Conservation (phyloP, 2,113 vertebrate genomes). For the Brachirus orientalis region DNA sequence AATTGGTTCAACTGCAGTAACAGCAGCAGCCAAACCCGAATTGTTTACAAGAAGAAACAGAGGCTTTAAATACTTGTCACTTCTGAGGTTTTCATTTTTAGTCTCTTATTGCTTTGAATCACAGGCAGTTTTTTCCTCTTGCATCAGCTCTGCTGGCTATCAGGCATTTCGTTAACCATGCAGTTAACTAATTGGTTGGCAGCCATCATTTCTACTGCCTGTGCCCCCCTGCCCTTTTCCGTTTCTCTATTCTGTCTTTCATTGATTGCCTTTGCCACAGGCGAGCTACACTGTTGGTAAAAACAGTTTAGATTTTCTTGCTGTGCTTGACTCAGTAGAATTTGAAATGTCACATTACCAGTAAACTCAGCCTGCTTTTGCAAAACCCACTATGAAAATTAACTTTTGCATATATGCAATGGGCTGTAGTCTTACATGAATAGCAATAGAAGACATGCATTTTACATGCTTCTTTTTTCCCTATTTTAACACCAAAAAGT, state of each 20-base stretch:
- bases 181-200: slow-evolving; percentile 38
- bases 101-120: not conserved
- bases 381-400: too few relatives aligned
- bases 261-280: slow-evolving; percentile 19
- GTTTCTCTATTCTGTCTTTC: not conserved
- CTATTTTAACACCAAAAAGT: too few relatives aligned
- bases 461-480: too few relatives aligned
- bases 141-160: not conserved
- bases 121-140: not conserved
- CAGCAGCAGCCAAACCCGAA: not conserved
- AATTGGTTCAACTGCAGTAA: slow-evolving; percentile 42
- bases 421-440: too few relatives aligned
- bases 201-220: not conserved
- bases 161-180: not conserved
- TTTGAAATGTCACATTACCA: slow-evolving; percentile 20
- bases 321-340: not conserved
- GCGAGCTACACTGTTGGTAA: not conserved
- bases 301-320: slow-evolving; percentile 7
- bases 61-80: not conserved
- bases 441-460: too few relatives aligned
- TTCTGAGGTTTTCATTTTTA: not conserved
- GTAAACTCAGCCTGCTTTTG: too few relatives aligned
- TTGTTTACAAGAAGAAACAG: not conserved
- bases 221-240: slow-evolving; percentile 1
- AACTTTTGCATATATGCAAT: too few relatives aligned